Conservation (phyloP, 2,797 vertebrate genomes). For the Cynopterus sphinx region DNA sequence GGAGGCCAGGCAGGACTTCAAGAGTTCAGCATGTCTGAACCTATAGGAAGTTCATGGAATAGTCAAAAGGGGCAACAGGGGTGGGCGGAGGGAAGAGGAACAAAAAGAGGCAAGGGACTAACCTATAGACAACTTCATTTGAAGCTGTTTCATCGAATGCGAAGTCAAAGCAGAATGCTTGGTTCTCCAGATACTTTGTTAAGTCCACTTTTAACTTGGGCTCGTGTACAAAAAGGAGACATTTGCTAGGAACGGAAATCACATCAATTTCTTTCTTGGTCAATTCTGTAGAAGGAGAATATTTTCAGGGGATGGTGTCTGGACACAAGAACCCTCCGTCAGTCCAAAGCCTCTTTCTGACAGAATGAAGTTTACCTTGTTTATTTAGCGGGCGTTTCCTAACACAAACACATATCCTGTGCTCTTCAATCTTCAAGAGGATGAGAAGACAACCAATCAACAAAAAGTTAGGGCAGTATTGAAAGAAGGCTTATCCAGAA, state of each 20-base stretch:
- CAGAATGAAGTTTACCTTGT: constrained; percentile 87
- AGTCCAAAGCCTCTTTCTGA: not conserved
- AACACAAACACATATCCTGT: constrained; percentile 96
- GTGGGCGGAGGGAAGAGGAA: too few species aligned
- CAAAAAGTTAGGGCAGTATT: not conserved
- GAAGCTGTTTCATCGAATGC: constrained; percentile 93
- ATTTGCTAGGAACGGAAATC: constrained; percentile 93
- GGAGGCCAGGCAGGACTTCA: not conserved
- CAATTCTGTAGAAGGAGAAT: constrained; percentile 87
- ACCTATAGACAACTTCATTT: constrained; percentile 98
- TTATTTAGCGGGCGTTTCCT: constrained; percentile 97
- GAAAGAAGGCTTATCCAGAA: not conserved
- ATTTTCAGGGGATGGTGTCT: not conserved
- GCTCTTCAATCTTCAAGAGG: constrained; percentile 89
- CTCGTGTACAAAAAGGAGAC: constrained; percentile 93
- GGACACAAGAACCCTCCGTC: not conserved
- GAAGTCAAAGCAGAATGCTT: constrained; percentile 95
- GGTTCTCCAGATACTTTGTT: constrained; percentile 97
- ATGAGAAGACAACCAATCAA: not conserved
- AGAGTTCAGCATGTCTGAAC: not conserved
- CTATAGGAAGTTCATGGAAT: not conserved
- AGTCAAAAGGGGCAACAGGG: not conserved
- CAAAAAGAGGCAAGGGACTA: constrained; percentile 42
- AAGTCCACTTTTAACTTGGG: constrained; percentile 98
- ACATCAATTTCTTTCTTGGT: constrained; percentile 95